Evolutionary conservation across 1,140 invertebrate genomes (phyloP), one percentile per base, ranked within the genome.

Genomic region (Calosoma granatense): DNA sequence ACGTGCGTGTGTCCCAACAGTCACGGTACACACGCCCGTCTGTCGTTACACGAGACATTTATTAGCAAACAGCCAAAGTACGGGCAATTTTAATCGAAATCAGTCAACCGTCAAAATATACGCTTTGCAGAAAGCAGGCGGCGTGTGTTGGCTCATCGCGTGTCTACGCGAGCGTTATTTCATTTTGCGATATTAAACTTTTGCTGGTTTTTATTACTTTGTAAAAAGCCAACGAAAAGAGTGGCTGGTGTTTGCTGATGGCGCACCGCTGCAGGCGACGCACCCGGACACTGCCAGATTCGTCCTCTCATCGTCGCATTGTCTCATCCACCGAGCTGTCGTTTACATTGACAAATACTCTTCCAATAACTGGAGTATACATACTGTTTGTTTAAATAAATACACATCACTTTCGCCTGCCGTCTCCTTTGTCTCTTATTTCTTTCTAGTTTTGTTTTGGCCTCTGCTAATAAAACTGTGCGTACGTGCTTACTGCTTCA

Each of bases 161-260:
- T 63, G 63, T 62, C 59, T 61, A 60, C 43, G 63, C 61, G 62
- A 64, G 63, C 63, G 63, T 63, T 63, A 64, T 64, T 64, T 64
- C 61, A 64, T 64, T 61, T 64, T 56, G 59, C 61, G 63, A 63
- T 64, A 64, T 64, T 64, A 64, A 64, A 64, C 61, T 61, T 60
- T 61, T 61, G 55, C 61, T 20, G 60, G 58, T 57, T 61, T 59
- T 61, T 61, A 61, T 61, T 61, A 61, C 51, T 61, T 61, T 55
- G 55, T 39, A 58, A 58, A 61, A 61, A 59, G 58, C 41, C 41
- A 17, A 17, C 17, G 41, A 47, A n/a, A 47, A 47, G 59, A 30
- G 20, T 52, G 53, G 55, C 54, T 51, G 19, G 23, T 61, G 60
- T 61, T 61, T 61, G 57, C 26, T 53, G 41, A 47, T 17, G 41